Percentiles rank a stretch among this genome's conserved stretches.
phyloP scores from a whole-genome alignment of 2,113 vertebrate species.

The Mionectes macconnelli region DNA sequence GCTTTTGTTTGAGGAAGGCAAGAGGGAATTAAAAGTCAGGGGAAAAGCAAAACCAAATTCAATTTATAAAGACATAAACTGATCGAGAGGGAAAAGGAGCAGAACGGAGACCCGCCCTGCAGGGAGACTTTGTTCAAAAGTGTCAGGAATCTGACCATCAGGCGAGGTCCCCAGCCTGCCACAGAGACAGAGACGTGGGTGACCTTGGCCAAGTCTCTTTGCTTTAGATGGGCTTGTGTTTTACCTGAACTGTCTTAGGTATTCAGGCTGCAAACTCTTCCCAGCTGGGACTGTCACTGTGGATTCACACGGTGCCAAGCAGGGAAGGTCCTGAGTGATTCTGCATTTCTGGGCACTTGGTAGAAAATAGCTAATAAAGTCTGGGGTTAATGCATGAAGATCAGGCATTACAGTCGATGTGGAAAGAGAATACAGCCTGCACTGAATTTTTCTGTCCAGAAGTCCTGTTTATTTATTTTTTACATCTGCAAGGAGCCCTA shows the following conservation, averaged over 20 bases:
- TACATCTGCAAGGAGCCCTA: neutral
- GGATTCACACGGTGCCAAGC: neutral
- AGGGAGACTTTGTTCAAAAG: neutral
- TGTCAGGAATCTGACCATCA: neutral
- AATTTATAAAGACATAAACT: neutral
- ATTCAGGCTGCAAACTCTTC: constrained; percentile 13
- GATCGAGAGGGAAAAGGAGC: neutral
- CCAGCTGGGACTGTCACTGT: constrained; percentile 24
- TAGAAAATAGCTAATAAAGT: constrained; percentile 1
- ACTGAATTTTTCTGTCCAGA: neutral
- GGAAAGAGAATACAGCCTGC: neutral
- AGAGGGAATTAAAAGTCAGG: neutral
- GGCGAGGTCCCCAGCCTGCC: neutral
- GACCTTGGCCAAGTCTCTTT: constrained; percentile 12
- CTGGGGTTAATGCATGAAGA: neutral
- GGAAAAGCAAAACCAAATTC: neutral
- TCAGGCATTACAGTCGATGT: neutral
- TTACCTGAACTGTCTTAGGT: neutral
- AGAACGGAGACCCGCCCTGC: accelerated
- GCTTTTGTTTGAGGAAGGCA: neutral
- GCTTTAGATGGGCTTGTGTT: neutral
- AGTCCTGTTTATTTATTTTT: constrained; percentile 17
- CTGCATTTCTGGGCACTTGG: neutral
- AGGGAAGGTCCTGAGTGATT: neutral
- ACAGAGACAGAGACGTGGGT: accelerated